A percentile compares a stretch with the other conserved stretches of the same genome.
phyloP scores from a whole-genome alignment of 1,140 invertebrate genomes.

The Drosophila takahashii region DNA sequence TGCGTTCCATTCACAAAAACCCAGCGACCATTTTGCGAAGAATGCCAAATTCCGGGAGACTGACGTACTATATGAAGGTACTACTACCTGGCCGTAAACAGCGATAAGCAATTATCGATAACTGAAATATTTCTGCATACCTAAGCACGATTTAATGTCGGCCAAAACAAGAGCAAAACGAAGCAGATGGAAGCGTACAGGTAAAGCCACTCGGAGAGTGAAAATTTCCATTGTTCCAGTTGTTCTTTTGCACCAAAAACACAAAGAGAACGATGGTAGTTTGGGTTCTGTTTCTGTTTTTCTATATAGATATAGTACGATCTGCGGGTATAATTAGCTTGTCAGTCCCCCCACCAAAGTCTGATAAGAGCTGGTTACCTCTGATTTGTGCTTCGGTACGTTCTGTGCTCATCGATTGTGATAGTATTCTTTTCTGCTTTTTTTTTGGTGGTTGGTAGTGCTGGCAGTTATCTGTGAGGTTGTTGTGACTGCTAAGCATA shows the following conservation, averaged over 20 bases:
- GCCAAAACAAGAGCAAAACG: slow-evolving; percentile 25
- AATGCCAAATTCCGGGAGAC: slow-evolving; percentile 20
- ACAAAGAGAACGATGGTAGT: not conserved
- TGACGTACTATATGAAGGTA: slow-evolving; percentile 30
- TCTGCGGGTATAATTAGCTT: slow-evolving; percentile 60
- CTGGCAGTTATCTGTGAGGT: slow-evolving; percentile 48
- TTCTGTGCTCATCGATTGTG: slow-evolving; percentile 42
- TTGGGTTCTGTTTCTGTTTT: slow-evolving; percentile 14
- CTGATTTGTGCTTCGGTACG: slow-evolving; percentile 56
- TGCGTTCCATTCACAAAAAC: slow-evolving; percentile 54
- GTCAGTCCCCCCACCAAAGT: slow-evolving; percentile 29
- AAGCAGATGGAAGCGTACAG: slow-evolving; percentile 8
- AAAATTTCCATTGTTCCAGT: slow-evolving; percentile 46
- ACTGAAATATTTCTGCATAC: slow-evolving; percentile 65
- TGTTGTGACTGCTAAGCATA: slow-evolving; percentile 62
- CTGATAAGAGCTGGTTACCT: slow-evolving; percentile 75
- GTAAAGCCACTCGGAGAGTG: slow-evolving; percentile 28
- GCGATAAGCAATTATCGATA: slow-evolving; percentile 69
- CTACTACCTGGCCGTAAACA: slow-evolving; percentile 41
- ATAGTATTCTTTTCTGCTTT: slow-evolving; percentile 13
- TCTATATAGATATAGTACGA: slow-evolving; percentile 40
- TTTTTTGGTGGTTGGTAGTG: slow-evolving; percentile 34
- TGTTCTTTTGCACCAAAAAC: slow-evolving; percentile 12
- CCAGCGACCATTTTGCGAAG: slow-evolving; percentile 44
- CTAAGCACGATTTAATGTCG: slow-evolving; percentile 43